Evolutionary conservation across 1,140 invertebrate genomes (phyloP), one percentile per base, ranked within the genome.

Genomic region (Octopus bimaculoides): DNA sequence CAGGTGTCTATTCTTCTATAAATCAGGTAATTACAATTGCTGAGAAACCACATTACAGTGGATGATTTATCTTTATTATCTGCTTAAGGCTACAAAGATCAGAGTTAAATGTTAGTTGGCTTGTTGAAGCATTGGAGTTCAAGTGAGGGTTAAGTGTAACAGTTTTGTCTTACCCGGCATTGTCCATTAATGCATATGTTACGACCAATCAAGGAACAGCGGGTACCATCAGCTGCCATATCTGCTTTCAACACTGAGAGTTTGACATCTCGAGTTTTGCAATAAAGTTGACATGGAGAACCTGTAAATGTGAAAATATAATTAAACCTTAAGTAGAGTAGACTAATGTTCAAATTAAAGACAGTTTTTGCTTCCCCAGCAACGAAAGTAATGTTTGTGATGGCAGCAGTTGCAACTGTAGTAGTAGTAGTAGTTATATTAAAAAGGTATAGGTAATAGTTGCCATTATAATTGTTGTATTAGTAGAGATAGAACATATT

Each of bases 271-370:
- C 93, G 91, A 12, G 95, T 93, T 85, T 95, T 92, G 87, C 96
- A 98, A 87, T 94, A 96, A 6, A 98, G 91, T 86, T 95, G 95
- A 87, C 96, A 98, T n/a, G 93, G 92, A 84, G 96, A 95, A 73
- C 94, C 92, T 73, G 91, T 86, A 82, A 81, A 75, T 20, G 52
- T 26, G 8, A 9, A 75, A 75, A 52, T 7, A 75, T 53, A 41
- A 75, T 9, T 41, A 41, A 41, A 41, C 26, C 26, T 41, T 41
- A 0, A 41, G 26, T 41, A 41, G 26, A 41, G 26, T 41, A 41
- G 26, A 41, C 26, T 41, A 41, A 41, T 41, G 26, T 41, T 41
- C 26, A 41, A 41, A 41, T 41, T 41, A 41, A 41, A 41, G 26
- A 41, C 26, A 3, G 26, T 41, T 41, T 41, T 41, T 41, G 26